These are phyloP conservation scores for Spilarctia lutea DNA, from an alignment of 2,888 invertebrate genomes.

Conservation along the genomic window DNA sequence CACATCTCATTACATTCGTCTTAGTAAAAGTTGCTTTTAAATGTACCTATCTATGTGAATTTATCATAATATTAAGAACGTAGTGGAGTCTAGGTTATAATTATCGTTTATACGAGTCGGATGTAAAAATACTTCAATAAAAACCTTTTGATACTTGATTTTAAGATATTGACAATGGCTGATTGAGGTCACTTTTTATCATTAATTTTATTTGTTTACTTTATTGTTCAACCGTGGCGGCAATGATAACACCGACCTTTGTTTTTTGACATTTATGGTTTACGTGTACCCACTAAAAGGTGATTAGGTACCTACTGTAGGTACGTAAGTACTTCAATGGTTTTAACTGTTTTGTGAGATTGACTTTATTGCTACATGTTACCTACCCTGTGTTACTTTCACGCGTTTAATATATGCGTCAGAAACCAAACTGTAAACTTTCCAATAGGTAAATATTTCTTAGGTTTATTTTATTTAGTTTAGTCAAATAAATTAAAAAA, in stretches of 20 bases:
- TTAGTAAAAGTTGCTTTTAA: constrained; percentile 3
- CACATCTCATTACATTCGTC: constrained; percentile 46
- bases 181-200: constrained; percentile 76
- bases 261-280: constrained; percentile 55
- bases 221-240: constrained; percentile 77
- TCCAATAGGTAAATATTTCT: too few relatives aligned
- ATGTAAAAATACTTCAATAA: constrained; percentile 30
- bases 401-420: background rate
- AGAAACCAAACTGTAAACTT: background rate
- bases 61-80: constrained; percentile 1
- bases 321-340: background rate
- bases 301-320: background rate
- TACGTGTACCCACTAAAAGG: constrained; percentile 39
- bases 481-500: background rate
- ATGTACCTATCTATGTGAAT: background rate
- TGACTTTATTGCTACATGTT: background rate
- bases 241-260: constrained; percentile 77
- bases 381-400: background rate
- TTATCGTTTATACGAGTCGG: constrained; percentile 16
- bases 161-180: constrained; percentile 71
- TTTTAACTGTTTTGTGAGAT: background rate
- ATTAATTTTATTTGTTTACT: constrained; percentile 65
- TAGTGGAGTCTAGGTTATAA: background rate
- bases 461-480: too few relatives aligned
- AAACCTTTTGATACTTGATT: constrained; percentile 48